Percentiles rank a stretch among this genome's conserved stretches.
These are phyloP conservation scores for Halcyon senegalensis DNA, from an alignment of 2,113 vertebrate genomes.

Conservation along the genomic window DNA sequence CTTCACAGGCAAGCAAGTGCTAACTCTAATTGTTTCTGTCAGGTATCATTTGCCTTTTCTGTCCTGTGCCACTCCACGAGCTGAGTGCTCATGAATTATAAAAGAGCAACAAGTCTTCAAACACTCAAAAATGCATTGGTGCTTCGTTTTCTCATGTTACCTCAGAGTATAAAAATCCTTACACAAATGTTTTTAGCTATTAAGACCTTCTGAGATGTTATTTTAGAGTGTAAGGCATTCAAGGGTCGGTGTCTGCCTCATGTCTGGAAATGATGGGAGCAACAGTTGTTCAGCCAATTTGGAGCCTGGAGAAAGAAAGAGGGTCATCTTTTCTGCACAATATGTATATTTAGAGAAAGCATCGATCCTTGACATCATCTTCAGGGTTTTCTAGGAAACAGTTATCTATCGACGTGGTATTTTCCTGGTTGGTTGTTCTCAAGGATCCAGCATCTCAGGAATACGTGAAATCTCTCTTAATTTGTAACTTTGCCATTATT, in stretches of 20 bases:
- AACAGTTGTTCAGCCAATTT: background rate
- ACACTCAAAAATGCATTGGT: background rate
- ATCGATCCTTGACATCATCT: background rate
- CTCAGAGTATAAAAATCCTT: constrained; percentile 35
- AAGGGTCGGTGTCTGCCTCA: constrained; percentile 12
- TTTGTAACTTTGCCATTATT: background rate
- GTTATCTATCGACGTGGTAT: rapidly evolving
- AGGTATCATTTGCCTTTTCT: background rate
- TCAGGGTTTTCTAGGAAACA: background rate
- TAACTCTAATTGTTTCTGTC: background rate
- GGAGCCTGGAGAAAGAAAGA: background rate
- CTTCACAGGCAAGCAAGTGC: background rate
- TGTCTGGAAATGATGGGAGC: constrained; percentile 5
- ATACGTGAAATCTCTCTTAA: background rate
- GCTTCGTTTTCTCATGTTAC: constrained; percentile 1
- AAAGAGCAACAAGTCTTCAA: constrained; percentile 3
- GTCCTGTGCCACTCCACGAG: background rate
- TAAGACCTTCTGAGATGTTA: constrained; percentile 7
- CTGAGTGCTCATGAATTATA: background rate
- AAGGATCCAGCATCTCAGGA: background rate
- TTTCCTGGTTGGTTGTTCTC: background rate
- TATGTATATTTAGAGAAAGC: background rate
- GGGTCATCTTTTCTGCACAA: background rate
- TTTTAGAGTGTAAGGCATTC: constrained; percentile 4
- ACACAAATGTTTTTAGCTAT: constrained; percentile 21